Conservation (phyloP, 2,113 vertebrate species). For the Anolis sagrei region DNA sequence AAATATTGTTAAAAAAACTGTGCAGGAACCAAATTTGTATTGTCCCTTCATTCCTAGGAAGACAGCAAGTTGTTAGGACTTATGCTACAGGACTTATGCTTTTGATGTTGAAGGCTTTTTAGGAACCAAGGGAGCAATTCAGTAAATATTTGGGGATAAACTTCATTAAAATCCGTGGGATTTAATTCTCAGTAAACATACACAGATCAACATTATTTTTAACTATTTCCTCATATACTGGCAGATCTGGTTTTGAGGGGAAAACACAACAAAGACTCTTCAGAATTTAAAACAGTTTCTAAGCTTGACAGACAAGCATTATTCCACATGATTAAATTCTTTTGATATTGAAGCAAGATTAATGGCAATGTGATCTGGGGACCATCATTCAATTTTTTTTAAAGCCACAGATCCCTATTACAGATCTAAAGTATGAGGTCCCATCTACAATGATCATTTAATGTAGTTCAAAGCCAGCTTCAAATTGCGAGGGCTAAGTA, state of each 20-base stretch:
- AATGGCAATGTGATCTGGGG: conserved; percentile 18
- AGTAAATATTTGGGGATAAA: neutral
- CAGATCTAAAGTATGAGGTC: neutral
- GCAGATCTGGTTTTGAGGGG: neutral
- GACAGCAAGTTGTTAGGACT: neutral
- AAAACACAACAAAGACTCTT: neutral
- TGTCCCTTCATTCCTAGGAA: conserved; percentile 16
- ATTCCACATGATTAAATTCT: neutral
- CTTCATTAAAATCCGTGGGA: neutral
- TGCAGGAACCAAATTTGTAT: neutral
- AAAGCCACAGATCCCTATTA: neutral
- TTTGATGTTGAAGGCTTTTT: neutral
- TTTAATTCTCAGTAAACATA: neutral
- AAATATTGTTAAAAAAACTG: neutral
- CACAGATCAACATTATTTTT: neutral
- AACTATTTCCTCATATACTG: neutral
- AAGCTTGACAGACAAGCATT: neutral
- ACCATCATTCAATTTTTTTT: neutral
- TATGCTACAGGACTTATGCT: neutral
- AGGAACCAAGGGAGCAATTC: neutral
- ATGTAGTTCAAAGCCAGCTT: too few species aligned
- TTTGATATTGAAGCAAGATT: neutral
- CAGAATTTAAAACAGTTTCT: neutral
- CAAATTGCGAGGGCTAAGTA: too few species aligned
- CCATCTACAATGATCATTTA: too few species aligned